Conservation (phyloP, 2,113 vertebrate genomes). For the Seriola rivoliana region DNA sequence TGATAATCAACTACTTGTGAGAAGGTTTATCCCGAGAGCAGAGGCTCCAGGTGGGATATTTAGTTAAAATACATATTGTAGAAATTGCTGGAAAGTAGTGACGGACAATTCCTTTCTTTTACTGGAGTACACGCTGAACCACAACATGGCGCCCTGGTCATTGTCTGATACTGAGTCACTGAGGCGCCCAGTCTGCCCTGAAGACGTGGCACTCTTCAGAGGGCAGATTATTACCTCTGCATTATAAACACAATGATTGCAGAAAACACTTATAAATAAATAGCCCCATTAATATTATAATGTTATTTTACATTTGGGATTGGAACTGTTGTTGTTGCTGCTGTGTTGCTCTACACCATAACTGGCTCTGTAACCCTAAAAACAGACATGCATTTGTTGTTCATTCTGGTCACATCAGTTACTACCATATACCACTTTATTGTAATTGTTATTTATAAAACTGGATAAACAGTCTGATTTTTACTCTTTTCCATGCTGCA, state of each 20-base stretch:
- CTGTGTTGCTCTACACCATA: too few relatives aligned
- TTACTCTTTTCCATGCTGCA: constrained; percentile 30
- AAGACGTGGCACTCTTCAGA: too few relatives aligned
- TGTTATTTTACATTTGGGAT: not conserved
- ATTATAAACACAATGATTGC: too few relatives aligned
- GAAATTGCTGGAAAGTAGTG: too few relatives aligned
- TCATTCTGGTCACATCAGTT: not conserved
- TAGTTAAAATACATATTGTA: not conserved
- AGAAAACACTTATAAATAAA: not conserved
- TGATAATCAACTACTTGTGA: constrained; percentile 47
- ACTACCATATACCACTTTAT: constrained; percentile 10
- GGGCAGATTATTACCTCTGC: too few relatives aligned
- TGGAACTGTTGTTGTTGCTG: too few relatives aligned
- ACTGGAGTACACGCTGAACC: too few relatives aligned
- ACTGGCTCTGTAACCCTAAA: too few relatives aligned
- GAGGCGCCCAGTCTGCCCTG: too few relatives aligned
- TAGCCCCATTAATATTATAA: not conserved
- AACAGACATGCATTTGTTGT: not conserved
- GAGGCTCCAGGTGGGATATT: constrained; percentile 8
- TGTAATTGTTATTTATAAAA: constrained; percentile 23
- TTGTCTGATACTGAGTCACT: too few relatives aligned
- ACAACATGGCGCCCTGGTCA: too few relatives aligned
- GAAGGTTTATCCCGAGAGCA: constrained; percentile 25
- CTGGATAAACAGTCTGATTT: constrained; percentile 1
- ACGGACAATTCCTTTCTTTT: too few relatives aligned